These are phyloP conservation scores for Drosophila hydei DNA, from an alignment of 1,140 invertebrate species.

Conservation along the genomic window DNA sequence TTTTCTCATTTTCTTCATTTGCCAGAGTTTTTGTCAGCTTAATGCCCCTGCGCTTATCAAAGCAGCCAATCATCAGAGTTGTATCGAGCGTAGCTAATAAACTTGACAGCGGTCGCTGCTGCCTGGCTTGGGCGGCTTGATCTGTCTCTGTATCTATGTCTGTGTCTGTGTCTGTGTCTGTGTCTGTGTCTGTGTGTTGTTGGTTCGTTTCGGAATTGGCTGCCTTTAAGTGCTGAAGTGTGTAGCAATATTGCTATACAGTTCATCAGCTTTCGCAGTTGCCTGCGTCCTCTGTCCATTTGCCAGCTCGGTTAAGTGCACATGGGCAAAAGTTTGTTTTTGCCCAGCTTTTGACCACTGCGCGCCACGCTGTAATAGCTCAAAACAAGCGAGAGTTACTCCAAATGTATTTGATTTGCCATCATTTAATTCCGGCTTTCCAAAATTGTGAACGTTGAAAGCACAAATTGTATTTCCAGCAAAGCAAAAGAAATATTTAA, in stretches of 20 bases:
- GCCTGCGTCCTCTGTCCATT: slow-evolving; percentile 8
- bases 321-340: slow-evolving; percentile 44
- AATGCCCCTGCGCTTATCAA: slow-evolving; percentile 74
- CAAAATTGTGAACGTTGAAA: slow-evolving; percentile 15
- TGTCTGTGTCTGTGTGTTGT: no score
- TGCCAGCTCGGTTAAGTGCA: slow-evolving; percentile 58
- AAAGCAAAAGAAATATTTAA: slow-evolving; percentile 51
- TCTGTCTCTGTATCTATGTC: background rate
- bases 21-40: slow-evolving; percentile 78
- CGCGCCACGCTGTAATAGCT: slow-evolving; percentile 63
- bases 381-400: slow-evolving; percentile 45
- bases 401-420: slow-evolving; percentile 25
- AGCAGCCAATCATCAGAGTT: slow-evolving; percentile 76
- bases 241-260: slow-evolving; percentile 30
- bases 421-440: slow-evolving; percentile 21
- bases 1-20: slow-evolving; percentile 60
- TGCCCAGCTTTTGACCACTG: slow-evolving; percentile 33
- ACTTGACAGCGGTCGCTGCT: slow-evolving; percentile 55
- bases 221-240: slow-evolving; percentile 22
- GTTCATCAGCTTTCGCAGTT: slow-evolving; percentile 25
- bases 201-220: background rate
- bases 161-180: no score
- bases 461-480: slow-evolving; percentile 52
- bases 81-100: slow-evolving; percentile 75
- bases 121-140: background rate